Conservation (phyloP, 2,797 vertebrate species). For the Spondyliosoma cantharus region DNA sequence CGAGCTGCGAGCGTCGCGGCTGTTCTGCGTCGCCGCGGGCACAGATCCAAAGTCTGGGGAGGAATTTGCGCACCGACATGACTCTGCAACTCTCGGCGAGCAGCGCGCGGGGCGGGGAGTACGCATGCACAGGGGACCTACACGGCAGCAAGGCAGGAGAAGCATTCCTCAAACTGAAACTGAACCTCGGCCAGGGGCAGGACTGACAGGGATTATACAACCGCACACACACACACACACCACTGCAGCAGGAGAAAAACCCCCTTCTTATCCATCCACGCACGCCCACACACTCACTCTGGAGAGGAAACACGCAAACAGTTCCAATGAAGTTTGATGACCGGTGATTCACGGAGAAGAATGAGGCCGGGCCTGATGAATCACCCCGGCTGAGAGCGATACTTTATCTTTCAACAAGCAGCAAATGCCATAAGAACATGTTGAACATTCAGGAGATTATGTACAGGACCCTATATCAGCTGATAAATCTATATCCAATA, state of each 20-base stretch:
- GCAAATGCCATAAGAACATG: neutral
- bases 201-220: constrained; percentile 25
- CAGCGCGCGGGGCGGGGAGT: neutral
- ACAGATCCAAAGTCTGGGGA: constrained; percentile 33
- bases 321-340: neutral
- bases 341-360: constrained; percentile 5
- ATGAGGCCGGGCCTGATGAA: neutral
- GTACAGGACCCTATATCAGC: neutral
- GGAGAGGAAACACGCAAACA: neutral
- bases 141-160: constrained; percentile 37
- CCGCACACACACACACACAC: neutral
- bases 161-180: constrained; percentile 67
- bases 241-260: neutral
- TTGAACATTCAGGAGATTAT: neutral
- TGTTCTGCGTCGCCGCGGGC: constrained; percentile 19
- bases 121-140: constrained; percentile 40
- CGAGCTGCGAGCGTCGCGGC: neutral
- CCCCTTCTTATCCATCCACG: no score
- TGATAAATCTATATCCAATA: neutral
- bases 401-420: neutral
- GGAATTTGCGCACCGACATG: constrained; percentile 76
- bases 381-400: neutral
- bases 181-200: neutral
- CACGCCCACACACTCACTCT: neutral
- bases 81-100: constrained; percentile 78